Conservation (phyloP, 2,113 vertebrate species). For the Oreocharis arfaki region DNA sequence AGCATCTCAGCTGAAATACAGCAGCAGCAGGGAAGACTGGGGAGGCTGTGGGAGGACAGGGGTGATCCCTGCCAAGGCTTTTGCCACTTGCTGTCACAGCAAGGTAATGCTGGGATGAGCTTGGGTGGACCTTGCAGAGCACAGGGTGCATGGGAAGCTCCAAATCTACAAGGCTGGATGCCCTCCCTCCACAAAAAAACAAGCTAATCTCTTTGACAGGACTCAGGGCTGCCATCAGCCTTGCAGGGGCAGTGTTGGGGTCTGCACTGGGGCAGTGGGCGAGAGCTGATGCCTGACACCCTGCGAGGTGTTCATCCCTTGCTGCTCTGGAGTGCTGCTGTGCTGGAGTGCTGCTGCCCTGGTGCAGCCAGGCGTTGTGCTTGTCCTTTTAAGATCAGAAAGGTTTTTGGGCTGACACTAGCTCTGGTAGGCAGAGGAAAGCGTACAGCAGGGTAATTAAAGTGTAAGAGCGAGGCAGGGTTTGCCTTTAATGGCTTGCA, state of each 20-base stretch:
- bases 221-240: neutral
- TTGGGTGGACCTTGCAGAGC: neutral
- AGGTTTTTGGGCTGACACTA: constrained; percentile 39
- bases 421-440: constrained; percentile 10
- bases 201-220: neutral
- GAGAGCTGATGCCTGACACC: accelerated
- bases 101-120: neutral
- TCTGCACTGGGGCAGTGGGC: accelerated
- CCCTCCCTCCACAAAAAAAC: neutral
- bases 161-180: accelerated
- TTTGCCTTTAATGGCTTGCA: constrained; percentile 72
- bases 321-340: neutral
- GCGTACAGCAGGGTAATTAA: constrained; percentile 62
- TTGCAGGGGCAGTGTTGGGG: neutral
- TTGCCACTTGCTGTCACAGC: neutral
- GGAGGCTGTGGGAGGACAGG: neutral
- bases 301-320: neutral
- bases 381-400: constrained; percentile 60
- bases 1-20: neutral
- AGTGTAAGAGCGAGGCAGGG: constrained; percentile 40
- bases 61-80: neutral
- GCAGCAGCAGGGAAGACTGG: neutral
- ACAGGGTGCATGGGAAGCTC: accelerated
- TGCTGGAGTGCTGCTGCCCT: neutral
- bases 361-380: neutral